Percentiles rank a stretch among this genome's conserved stretches.
Evolutionary conservation across 1,140 invertebrate species (phyloP).

Genomic region (Leucophenga varia): DNA sequence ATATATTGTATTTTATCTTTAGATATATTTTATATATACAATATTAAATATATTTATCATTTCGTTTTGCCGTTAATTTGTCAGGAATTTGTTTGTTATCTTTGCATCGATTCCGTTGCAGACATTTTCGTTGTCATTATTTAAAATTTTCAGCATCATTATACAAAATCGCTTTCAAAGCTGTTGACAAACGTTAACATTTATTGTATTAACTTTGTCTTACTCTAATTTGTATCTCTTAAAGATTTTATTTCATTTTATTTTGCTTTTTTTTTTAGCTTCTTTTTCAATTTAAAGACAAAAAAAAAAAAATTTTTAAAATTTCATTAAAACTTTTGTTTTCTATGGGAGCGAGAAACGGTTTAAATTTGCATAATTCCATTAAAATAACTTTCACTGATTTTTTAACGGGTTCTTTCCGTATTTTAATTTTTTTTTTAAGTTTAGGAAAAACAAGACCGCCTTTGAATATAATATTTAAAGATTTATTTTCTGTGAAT

Average conservation of each 20-base stretch:
- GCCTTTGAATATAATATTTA: too few relatives aligned
- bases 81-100: not conserved
- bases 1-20: too few relatives aligned
- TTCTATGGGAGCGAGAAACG: constrained; percentile 18
- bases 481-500: too few relatives aligned
- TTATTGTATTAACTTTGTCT: not conserved
- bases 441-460: too few relatives aligned
- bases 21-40: too few relatives aligned
- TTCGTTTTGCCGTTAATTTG: constrained; percentile 2
- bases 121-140: not conserved
- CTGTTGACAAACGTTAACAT: not conserved
- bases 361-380: constrained; percentile 27
- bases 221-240: not conserved
- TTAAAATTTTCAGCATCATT: not conserved
- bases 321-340: constrained; percentile 35
- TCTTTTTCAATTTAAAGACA: too few relatives aligned
- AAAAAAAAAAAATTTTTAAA: too few relatives aligned
- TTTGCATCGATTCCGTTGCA: not conserved
- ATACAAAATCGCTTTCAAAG: not conserved
- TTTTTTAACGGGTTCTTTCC: not conserved
- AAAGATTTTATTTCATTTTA: too few relatives aligned
- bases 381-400: constrained; percentile 38
- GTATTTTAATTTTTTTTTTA: too few relatives aligned
- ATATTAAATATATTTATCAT: not conserved
- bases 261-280: too few relatives aligned